Base-by-base conservation (phyloP, 2,113 vertebrate species). In the Pygathrix nemaeus region DNA sequence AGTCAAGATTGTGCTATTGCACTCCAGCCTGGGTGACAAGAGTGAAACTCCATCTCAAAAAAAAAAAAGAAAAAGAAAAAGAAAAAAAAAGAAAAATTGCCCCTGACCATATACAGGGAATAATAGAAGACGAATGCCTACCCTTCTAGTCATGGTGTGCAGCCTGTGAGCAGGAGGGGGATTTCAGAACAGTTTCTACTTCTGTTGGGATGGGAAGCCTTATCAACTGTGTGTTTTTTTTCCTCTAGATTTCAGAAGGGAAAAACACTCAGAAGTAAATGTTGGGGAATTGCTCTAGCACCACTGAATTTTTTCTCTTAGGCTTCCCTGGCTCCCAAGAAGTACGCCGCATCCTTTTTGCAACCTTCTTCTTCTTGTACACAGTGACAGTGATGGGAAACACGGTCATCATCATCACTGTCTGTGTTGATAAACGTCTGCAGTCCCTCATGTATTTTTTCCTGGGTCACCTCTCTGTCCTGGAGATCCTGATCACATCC, bases 371-470 rank as follows among this genome's bases (percentile, higher is more conserved):
- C 64, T 30, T 88, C 38, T 81, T 80, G 61, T 88, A 70, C 32
- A 38, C 23, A 30, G 93, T 94, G 84, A 72, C 84, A 16, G 32
- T 81, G 35, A 72, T 88, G 55, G 84, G 93, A 59, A 96, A 96
- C 55, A 64, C 50, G 25, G 13, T 94, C 20, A 94, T 96, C 30
- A 81, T 94, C 43, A 21, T 80, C 55, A 88, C 95, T 18, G 78
- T 96, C n/a, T 90, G 61, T n/a, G 70, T 75, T 38, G 91, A 95
- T 55, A 87, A 59, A 48, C 27, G 17, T 88, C 88, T 97, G 48
- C 96, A 95, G 25, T 95, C 87, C 38, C 95, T 83, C 48, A 92
- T 94, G 91, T 97, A 96, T 86, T 97, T 96, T 38, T 72, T 97
- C n/a, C 94, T 97, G 17, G 87, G 88, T 20, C 91, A 97, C 18